Percentiles rank a stretch among this genome's conserved stretches.
phyloP scores from a whole-genome alignment of 2,797 vertebrate species.

The Hemibagrus guttatus region DNA sequence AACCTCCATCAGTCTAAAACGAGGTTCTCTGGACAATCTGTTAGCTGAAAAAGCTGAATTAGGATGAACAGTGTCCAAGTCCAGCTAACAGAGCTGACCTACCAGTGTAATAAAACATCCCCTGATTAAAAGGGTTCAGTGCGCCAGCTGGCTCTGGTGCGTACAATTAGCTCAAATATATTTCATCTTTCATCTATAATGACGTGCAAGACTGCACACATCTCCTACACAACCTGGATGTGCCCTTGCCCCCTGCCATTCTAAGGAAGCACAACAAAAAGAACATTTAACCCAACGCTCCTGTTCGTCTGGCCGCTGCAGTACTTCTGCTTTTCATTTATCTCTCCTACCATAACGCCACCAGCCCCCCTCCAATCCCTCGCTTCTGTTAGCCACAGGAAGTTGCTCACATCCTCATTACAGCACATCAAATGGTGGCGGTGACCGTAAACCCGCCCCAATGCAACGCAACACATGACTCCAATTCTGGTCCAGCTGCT shows the following conservation, averaged over 20 bases:
- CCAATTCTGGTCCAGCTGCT: constrained; percentile 85
- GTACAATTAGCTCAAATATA: constrained; percentile 32
- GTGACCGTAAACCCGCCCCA: constrained; percentile 86
- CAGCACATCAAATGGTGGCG: constrained; percentile 85
- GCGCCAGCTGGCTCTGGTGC: neutral
- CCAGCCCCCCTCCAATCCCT: constrained; percentile 55
- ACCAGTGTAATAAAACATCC: constrained; percentile 32
- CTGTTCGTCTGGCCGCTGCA: constrained; percentile 38
- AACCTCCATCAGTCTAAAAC: neutral
- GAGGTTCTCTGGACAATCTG: neutral
- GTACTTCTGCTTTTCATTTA: constrained; percentile 60
- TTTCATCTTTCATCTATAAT: constrained; percentile 47
- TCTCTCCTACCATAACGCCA: constrained; percentile 29
- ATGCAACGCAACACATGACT: constrained; percentile 86
- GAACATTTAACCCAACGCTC: constrained; percentile 47
- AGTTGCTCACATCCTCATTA: constrained; percentile 91
- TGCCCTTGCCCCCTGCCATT: constrained; percentile 42
- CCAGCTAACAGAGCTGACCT: constrained; percentile 6
- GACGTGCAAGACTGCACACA: constrained; percentile 43
- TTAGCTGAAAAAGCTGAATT: neutral
- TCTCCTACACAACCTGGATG: constrained; percentile 40
- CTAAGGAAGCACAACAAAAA: constrained; percentile 38
- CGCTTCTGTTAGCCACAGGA: constrained; percentile 84
- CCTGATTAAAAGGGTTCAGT: constrained; percentile 24
- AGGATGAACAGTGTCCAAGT: neutral